Evolutionary conservation across 1,140 invertebrate species (phyloP), one percentile per base, ranked within the genome.

Genomic region (Drosophila mauritiana): DNA sequence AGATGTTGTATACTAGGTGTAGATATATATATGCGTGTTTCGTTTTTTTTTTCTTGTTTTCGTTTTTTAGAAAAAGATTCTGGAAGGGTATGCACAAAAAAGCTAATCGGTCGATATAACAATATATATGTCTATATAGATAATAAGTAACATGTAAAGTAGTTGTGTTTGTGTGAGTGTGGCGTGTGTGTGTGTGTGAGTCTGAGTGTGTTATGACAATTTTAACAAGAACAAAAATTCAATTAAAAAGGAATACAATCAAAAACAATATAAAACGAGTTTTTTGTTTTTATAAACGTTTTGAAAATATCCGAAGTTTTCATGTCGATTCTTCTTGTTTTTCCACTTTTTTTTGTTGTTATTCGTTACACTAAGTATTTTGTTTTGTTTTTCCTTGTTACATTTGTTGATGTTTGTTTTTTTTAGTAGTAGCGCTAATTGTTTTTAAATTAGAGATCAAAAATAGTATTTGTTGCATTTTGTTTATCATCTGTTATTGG

Each of bases 71-170:
- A 81, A 83, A 81, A 75, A 86, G 64, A 73, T 76, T 80, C 63
- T 90, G 80, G 80, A 85, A 90, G 86, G 80, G 69, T 86, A 72
- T 80, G 77, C 85, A 86, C 85, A 80, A 90, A 85, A 86, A 80
- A 80, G 79, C 76, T 89, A 90, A 80, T 78, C 64, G 80, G 75
- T 90, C 57, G 80, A 80, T 84, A 77, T 88, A 88, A 88, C 84
- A 88, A 80, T 84, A 86, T 75, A 76, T 83, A 90, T 65, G 76
- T 64, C 76, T 89, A 85, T 81, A 82, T 82, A 88, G 84, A 80
- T 78, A 90, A 90, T 77, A 82, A 80, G 72, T 84, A 88, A 90
- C 80, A 89, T 80, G 74, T 70, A 69, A 62, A 77, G 56, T 27
- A 56, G 46, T 70, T 34, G 59, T 65, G 39, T 81, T 42, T 76